Percentiles rank a stretch among this genome's conserved stretches.
These are phyloP conservation scores for Sitta europaea DNA, from an alignment of 2,113 vertebrate genomes.

Conservation along the genomic window DNA sequence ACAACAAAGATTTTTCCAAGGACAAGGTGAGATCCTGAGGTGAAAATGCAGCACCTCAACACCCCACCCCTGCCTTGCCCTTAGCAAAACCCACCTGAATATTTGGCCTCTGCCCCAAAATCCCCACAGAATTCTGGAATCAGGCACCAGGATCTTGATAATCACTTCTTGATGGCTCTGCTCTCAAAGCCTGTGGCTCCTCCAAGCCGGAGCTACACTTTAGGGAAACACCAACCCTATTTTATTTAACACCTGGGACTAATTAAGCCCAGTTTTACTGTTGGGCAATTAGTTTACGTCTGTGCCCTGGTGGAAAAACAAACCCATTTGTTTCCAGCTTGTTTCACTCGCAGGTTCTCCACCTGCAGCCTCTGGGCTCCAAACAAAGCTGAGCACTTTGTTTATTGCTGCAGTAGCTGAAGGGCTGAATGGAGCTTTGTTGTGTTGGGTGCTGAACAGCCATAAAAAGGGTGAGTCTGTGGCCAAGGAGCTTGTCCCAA, in stretches of 20 bases:
- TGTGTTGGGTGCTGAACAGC: neutral
- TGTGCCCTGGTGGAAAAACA: neutral
- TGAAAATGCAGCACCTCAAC: neutral
- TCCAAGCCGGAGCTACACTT: neutral
- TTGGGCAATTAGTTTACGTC: neutral
- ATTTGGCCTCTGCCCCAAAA: neutral
- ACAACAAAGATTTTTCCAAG: neutral
- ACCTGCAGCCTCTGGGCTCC: neutral
- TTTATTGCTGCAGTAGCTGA: neutral
- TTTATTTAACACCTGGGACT: neutral
- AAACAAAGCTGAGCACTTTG: neutral
- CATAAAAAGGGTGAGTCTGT: neutral
- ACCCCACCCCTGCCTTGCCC: neutral
- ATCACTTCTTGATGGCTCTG: neutral
- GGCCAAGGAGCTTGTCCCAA: conserved; percentile 4
- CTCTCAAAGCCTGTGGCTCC: neutral
- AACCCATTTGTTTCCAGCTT: neutral
- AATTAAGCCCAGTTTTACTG: neutral
- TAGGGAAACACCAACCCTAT: neutral
- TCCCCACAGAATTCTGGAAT: neutral
- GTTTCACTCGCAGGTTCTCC: neutral
- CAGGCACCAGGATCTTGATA: neutral
- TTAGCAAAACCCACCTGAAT: neutral
- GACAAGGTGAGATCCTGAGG: neutral
- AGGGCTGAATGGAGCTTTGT: neutral